phyloP scores from a whole-genome alignment of 2,888 invertebrate genomes.

The Hylaea fasciaria region DNA sequence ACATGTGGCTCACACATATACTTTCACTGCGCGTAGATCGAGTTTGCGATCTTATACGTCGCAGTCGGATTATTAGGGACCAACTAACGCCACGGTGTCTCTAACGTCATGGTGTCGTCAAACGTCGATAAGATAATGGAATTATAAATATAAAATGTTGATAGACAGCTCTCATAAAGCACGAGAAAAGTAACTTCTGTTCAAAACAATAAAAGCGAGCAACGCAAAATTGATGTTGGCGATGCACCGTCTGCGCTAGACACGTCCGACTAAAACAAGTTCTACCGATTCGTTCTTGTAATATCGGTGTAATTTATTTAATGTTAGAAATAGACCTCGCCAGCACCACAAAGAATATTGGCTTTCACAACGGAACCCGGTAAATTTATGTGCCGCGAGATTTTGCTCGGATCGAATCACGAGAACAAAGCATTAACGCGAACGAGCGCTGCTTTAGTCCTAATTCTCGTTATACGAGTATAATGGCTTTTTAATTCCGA shows the following conservation, averaged over 20 bases:
- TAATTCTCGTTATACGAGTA: constrained; percentile 13
- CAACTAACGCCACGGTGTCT: no score
- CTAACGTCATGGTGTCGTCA: no score
- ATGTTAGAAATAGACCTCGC: constrained; percentile 82
- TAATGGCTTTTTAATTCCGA: constrained; percentile 32
- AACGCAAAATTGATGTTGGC: constrained; percentile 71
- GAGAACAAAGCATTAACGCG: constrained; percentile 66
- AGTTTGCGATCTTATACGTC: no score
- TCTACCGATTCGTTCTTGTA: constrained; percentile 81
- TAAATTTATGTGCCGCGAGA: constrained; percentile 81
- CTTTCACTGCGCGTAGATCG: no score
- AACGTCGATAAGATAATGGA: no score
- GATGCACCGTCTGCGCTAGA: constrained; percentile 67
- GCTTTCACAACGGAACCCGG: constrained; percentile 83
- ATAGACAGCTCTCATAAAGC: no score
- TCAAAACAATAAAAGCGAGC: constrained; percentile 31
- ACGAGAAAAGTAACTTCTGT: constrained; percentile 9
- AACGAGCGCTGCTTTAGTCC: constrained; percentile 36
- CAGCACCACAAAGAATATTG: constrained; percentile 82
- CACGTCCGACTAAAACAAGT: constrained; percentile 71
- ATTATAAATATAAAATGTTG: no score
- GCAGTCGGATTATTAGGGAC: no score
- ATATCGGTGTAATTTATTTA: constrained; percentile 84
- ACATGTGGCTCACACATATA: no score
- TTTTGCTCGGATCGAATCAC: constrained; percentile 69